Conservation (phyloP, 2,797 vertebrate genomes). For the Pangasius sanitwongsei region DNA sequence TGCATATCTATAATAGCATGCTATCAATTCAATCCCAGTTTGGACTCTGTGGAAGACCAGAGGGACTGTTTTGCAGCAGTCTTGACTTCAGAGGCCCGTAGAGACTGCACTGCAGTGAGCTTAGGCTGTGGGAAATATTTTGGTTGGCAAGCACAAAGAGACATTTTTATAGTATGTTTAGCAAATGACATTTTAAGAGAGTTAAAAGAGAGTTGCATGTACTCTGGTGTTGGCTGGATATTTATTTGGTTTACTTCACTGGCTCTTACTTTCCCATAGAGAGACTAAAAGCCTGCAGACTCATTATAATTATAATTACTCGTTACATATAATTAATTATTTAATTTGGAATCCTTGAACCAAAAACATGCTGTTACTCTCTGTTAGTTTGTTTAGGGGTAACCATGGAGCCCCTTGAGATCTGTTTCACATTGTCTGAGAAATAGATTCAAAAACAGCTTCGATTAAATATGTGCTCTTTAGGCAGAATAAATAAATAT, state of each 20-base stretch:
- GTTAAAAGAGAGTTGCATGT: conserved; percentile 17
- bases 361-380: background rate
- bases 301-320: background rate
- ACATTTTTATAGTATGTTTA: conserved; percentile 33
- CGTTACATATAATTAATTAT: background rate
- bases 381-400: background rate
- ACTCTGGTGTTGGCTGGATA: background rate
- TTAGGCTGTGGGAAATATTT: conserved; percentile 51
- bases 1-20: background rate
- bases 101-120: conserved; percentile 27
- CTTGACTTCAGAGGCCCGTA: conserved; percentile 2
- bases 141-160: conserved; percentile 38
- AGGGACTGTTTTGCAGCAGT: conserved; percentile 25
- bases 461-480: background rate
- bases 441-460: background rate
- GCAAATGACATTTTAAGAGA: conserved; percentile 23
- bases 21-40: conserved; percentile 6
- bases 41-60: background rate
- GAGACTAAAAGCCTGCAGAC: background rate
- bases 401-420: background rate
- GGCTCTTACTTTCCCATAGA: background rate
- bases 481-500: background rate
- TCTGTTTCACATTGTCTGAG: background rate
- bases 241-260: conserved; percentile 28
- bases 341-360: background rate